Conservation (phyloP, 1,140 invertebrate species). For the Hetaerina americana region DNA sequence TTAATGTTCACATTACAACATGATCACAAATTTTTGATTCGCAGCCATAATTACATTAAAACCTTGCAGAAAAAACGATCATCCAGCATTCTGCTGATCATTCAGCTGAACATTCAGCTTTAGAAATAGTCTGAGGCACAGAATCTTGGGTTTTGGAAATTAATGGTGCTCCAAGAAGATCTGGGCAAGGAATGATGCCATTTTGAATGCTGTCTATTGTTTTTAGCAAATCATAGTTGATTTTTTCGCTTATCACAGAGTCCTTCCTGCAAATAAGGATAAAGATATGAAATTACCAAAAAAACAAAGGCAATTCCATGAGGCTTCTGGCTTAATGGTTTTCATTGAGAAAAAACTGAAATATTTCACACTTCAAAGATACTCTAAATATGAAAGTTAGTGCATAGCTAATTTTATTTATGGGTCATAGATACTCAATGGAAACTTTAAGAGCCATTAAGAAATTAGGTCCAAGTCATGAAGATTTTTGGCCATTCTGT, state of each 20-base stretch:
- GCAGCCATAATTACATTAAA: too few relatives aligned
- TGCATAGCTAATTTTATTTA: slow-evolving; percentile 1
- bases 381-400: slow-evolving; percentile 3
- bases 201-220: slow-evolving; percentile 58
- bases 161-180: slow-evolving; percentile 55
- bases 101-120: slow-evolving; percentile 23
- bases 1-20: neutral
- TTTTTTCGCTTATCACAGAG: slow-evolving; percentile 73
- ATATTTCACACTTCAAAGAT: neutral
- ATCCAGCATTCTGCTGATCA: neutral
- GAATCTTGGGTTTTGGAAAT: slow-evolving; percentile 66
- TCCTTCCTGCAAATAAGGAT: slow-evolving; percentile 52
- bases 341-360: slow-evolving; percentile 2
- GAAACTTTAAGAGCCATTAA: neutral
- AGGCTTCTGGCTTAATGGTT: slow-evolving; percentile 14
- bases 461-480: too few relatives aligned
- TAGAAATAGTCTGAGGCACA: slow-evolving; percentile 55
- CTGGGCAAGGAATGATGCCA: slow-evolving; percentile 55
- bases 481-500: too few relatives aligned
- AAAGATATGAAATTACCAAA: slow-evolving; percentile 15
- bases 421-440: neutral
- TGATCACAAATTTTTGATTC: neutral
- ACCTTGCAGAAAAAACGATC: neutral
- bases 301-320: slow-evolving; percentile 1
- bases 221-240: slow-evolving; percentile 87